Conservation (phyloP, 1,140 invertebrate species). For the Sweltsa coloradensis region DNA sequence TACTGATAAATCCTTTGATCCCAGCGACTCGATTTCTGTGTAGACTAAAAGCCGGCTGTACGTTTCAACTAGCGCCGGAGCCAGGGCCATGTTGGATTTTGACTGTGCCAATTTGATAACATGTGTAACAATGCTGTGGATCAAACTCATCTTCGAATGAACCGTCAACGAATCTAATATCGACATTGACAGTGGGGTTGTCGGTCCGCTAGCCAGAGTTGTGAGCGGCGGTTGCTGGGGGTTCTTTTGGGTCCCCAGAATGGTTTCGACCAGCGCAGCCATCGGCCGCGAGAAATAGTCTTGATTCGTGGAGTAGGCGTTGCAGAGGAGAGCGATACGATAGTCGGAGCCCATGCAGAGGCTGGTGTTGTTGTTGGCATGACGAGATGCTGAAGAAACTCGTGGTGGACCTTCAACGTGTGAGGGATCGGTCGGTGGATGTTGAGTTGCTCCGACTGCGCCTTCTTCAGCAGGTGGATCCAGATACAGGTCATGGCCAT, state of each 20-base stretch:
- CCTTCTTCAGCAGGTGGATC: conserved; percentile 91
- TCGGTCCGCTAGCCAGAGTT: conserved; percentile 43
- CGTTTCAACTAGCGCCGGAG: conserved; percentile 88
- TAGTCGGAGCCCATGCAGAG: conserved; percentile 70
- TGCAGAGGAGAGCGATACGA: conserved; percentile 81
- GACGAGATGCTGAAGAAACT: conserved; percentile 75
- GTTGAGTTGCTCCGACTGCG: conserved; percentile 66
- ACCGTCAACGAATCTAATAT: conserved; percentile 90
- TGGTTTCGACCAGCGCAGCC: conserved; percentile 76
- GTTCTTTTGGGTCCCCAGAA: conserved; percentile 62
- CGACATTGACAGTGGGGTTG: conserved; percentile 79
- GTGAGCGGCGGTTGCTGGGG: conserved; percentile 29
- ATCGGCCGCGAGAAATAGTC: conserved; percentile 76
- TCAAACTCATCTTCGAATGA: conserved; percentile 96
- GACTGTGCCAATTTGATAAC: conserved; percentile 78
- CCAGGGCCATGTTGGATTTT: conserved; percentile 67
- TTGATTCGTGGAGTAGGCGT: conserved; percentile 85
- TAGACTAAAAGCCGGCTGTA: conserved; percentile 88
- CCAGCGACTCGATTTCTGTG: conserved; percentile 92
- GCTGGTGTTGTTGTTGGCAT: conserved; percentile 50
- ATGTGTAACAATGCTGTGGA: conserved; percentile 83
- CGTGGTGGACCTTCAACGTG: conserved; percentile 72
- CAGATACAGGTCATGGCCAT: conserved; percentile 93
- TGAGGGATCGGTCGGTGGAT: conserved; percentile 68
- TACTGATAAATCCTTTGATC: conserved; percentile 92